Evolutionary conservation across 1,140 invertebrate genomes (phyloP).

Genomic region (Anastrepha obliqua): DNA sequence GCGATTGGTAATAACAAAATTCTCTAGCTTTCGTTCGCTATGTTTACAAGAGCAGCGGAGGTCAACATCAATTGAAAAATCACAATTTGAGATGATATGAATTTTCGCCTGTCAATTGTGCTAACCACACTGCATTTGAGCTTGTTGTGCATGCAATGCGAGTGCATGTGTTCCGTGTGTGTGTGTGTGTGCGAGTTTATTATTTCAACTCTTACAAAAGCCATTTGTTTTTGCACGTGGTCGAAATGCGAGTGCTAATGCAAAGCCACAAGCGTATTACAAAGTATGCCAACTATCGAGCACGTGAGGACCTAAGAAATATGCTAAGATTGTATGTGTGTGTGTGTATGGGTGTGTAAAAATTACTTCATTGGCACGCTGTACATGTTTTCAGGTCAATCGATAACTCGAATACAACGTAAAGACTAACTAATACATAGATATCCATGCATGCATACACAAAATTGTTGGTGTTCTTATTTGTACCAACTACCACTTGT

Average conservation of each 20-base stretch:
- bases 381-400: slow-evolving; percentile 69
- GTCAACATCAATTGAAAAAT: no score
- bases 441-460: background rate
- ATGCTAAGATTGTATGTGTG: background rate
- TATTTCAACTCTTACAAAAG: no score
- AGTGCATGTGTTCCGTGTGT: no score
- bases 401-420: slow-evolving; percentile 60
- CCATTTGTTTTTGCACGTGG: no score
- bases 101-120: no score
- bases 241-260: background rate
- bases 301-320: background rate
- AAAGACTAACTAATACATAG: background rate
- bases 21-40: no score
- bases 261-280: background rate
- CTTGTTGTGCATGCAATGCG: no score
- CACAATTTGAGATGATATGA: no score
- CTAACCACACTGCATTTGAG: no score
- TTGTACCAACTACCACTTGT: slow-evolving; percentile 2
- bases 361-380: background rate
- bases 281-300: background rate
- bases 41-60: no score
- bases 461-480: background rate
- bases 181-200: no score
- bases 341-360: slow-evolving; percentile 22
- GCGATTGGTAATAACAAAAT: no score